Conservation (phyloP, 2,888 invertebrate species). For the Drosophila recens region DNA sequence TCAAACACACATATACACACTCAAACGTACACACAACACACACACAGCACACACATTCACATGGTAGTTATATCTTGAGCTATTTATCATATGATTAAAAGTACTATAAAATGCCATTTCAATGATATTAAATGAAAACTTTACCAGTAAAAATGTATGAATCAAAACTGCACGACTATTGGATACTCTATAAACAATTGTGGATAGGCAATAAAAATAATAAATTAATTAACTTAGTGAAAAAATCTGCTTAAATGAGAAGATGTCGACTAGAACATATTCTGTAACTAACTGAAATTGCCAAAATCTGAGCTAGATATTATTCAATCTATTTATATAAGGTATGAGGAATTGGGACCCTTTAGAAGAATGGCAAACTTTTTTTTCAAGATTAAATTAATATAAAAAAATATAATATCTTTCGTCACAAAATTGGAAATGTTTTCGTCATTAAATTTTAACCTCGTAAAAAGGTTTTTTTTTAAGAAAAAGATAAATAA, state of each 20-base stretch:
- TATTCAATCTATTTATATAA: no score
- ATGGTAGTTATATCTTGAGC: conserved; percentile 33
- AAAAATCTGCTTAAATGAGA: no score
- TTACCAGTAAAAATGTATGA: not conserved
- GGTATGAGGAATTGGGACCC: no score
- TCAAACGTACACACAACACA: conserved; percentile 18
- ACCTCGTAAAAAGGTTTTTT: no score
- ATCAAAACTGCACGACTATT: not conserved
- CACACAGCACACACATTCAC: conserved; percentile 11
- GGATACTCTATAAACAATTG: not conserved
- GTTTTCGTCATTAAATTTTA: no score
- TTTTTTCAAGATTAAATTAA: no score
- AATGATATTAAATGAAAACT: conserved; percentile 29
- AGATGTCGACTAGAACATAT: not conserved
- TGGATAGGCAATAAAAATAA: not conserved
- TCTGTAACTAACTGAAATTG: not conserved
- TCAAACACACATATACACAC: conserved; percentile 25
- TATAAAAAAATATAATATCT: no score
- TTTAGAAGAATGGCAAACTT: no score
- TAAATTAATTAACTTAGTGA: no score
- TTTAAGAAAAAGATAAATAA: no score
- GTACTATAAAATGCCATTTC: conserved; percentile 57
- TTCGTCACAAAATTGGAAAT: no score
- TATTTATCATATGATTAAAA: conserved; percentile 61
- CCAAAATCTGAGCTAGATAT: no score